A percentile compares a stretch with the other conserved stretches of the same genome.
phyloP scores from a whole-genome alignment of 2,888 invertebrate species.

The Melikaiella ostensackeni region DNA sequence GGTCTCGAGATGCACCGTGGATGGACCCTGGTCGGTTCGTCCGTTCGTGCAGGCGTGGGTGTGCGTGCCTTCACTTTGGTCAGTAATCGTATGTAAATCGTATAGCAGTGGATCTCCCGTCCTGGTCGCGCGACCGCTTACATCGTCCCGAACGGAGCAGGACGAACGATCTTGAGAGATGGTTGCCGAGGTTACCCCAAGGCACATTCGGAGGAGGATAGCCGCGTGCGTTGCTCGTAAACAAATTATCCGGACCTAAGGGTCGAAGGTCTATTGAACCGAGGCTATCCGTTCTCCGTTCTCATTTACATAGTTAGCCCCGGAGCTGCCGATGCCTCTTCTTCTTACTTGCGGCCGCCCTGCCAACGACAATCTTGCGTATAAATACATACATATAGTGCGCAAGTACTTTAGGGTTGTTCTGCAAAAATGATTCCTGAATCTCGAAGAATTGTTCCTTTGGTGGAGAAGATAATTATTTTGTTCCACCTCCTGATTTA shows the following conservation, averaged over 20 bases:
- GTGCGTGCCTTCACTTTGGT: slow-evolving; percentile 73
- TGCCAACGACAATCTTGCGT: slow-evolving; percentile 46
- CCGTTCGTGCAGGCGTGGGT: slow-evolving; percentile 58
- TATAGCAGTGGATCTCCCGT: slow-evolving; percentile 68
- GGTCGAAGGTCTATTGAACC: slow-evolving; percentile 78
- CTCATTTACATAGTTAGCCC: slow-evolving; percentile 76
- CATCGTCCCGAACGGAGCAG: slow-evolving; percentile 26
- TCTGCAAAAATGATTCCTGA: neutral
- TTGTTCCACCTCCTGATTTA: neutral
- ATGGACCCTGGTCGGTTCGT: slow-evolving; percentile 51
- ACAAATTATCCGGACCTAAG: slow-evolving; percentile 77
- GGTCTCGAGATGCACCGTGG: slow-evolving; percentile 29
- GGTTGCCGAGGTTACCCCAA: slow-evolving; percentile 66
- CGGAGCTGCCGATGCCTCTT: slow-evolving; percentile 68
- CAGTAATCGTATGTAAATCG: slow-evolving; percentile 77
- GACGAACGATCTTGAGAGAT: slow-evolving; percentile 67
- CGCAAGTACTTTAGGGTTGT: neutral
- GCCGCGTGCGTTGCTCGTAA: slow-evolving; percentile 76
- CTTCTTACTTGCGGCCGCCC: slow-evolving; percentile 41
- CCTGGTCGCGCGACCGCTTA: slow-evolving; percentile 67
- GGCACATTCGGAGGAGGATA: slow-evolving; percentile 65
- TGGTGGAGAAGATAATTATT: neutral
- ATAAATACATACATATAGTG: neutral
- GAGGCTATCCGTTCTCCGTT: slow-evolving; percentile 70
- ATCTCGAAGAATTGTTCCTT: neutral